Base-by-base conservation (phyloP, 2,797 vertebrate genomes). In the Enteromius paludinosus region DNA sequence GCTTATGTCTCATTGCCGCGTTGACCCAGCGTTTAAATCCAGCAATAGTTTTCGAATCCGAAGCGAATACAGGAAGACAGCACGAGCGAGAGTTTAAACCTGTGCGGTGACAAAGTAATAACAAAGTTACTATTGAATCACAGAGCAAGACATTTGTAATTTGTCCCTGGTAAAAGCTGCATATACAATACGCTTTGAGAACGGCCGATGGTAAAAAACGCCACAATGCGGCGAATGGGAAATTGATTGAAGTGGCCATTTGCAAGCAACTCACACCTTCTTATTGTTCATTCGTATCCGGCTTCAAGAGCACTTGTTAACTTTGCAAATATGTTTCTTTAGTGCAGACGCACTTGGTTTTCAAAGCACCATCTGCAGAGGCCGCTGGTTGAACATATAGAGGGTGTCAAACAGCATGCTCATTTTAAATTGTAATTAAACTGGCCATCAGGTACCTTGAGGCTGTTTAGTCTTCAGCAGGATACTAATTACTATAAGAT, bases 371-470 rank as follows among this genome's bases (percentile, higher is more conserved):
- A 90, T 93, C 93, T 93, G 92, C 88, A 89, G 85, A 88, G 84
- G 85, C 89, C 91, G 89, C 88, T 90, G 89, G 85, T 91, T 92
- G 93, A 94, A 94, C 94, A 94, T 95, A 96, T 93, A 94, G 93
- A 89, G 92, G 92, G 92, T 93, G 94, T 95, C 94, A 95, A 95
- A 94, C 89, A 94, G 89, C 91, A 90, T 88, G 88, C 93, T 94
- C 91, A 95, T 96, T 96, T 95, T 93, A 94, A 95, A 95, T 95
- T 95, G 93, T 95, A 96, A 96, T 96, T 95, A 95, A 95, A 95
- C 92, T 91, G 94, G 93, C 94, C 94, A 94, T 95, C 93, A 93
- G 94, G 93, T 94, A 94, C 93, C 95, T 94, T 90, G 93, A 94
- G 95, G 95, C 94, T 95, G 94, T 95, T 95, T 96, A 94, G 94